Conservation (phyloP, 2,113 vertebrate species). For the Xiphophorus maculatus region DNA sequence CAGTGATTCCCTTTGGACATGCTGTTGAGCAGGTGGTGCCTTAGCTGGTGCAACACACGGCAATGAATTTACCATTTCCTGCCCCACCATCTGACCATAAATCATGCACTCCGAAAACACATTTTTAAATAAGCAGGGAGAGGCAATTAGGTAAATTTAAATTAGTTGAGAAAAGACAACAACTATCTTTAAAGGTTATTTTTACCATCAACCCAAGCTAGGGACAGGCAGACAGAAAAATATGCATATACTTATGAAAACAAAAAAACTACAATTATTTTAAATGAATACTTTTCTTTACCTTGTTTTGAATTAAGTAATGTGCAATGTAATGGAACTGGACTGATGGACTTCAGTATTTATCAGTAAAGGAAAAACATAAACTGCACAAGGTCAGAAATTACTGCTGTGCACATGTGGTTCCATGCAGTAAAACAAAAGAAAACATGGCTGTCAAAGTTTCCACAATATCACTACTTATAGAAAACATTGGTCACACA, state of each 20-base stretch:
- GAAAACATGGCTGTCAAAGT: background rate
- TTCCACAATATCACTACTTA: background rate
- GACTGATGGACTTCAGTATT: background rate
- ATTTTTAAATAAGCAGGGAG: conserved; percentile 68
- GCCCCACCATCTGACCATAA: conserved; percentile 75
- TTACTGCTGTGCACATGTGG: background rate
- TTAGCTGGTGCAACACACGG: conserved; percentile 75
- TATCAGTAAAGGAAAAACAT: background rate
- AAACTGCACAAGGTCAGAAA: background rate
- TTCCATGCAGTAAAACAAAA: background rate
- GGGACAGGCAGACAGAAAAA: background rate
- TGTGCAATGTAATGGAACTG: background rate
- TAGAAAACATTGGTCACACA: background rate
- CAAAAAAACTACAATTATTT: background rate
- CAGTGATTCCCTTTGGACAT: conserved; percentile 77
- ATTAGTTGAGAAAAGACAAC: conserved; percentile 17
- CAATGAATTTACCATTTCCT: conserved; percentile 76
- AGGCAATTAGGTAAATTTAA: conserved; percentile 69
- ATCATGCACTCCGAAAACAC: conserved; percentile 67
- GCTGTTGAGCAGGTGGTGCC: conserved; percentile 80
- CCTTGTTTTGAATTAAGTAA: background rate
- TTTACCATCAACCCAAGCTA: conserved; percentile 50
- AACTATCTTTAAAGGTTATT: conserved; percentile 56
- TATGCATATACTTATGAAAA: background rate
- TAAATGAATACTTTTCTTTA: background rate